These are phyloP conservation scores for Premnoplex brunnescens DNA, from an alignment of 2,797 vertebrate genomes.

Conservation along the genomic window DNA sequence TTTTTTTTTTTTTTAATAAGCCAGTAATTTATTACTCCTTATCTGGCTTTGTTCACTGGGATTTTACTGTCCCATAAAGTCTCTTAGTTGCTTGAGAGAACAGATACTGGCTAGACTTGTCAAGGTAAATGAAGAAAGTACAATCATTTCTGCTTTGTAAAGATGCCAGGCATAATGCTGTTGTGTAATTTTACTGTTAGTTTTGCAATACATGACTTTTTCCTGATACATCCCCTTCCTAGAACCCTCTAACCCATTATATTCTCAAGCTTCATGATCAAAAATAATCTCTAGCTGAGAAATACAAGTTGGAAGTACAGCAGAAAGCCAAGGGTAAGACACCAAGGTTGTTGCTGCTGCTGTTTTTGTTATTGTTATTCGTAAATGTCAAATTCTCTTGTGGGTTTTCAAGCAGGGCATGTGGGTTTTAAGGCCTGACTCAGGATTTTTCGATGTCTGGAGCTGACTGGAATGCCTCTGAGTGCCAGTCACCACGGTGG, in stretches of 20 bases:
- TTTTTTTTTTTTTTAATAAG: background rate
- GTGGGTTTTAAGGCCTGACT: slow-evolving; percentile 13
- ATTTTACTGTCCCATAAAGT: background rate
- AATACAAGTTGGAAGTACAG: background rate
- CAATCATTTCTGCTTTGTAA: background rate
- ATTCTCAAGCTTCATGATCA: background rate
- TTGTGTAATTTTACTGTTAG: background rate
- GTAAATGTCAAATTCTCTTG: background rate
- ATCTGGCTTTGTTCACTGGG: background rate
- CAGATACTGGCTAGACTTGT: background rate
- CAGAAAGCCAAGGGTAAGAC: background rate
- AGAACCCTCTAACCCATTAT: background rate
- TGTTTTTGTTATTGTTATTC: background rate
- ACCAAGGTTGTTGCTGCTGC: background rate
- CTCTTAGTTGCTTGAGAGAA: background rate
- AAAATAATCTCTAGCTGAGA: background rate
- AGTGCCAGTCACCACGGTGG: accelerated
- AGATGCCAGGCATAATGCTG: background rate
- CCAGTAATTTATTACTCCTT: background rate
- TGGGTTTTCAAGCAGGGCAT: background rate
- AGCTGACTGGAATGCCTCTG: background rate
- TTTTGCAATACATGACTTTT: background rate
- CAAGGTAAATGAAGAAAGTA: background rate
- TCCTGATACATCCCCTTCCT: background rate
- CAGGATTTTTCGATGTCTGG: slow-evolving; percentile 7